Evolutionary conservation across 2,113 vertebrate genomes (phyloP), one percentile per base, ranked within the genome.

Genomic region (Malurus melanocephalus): DNA sequence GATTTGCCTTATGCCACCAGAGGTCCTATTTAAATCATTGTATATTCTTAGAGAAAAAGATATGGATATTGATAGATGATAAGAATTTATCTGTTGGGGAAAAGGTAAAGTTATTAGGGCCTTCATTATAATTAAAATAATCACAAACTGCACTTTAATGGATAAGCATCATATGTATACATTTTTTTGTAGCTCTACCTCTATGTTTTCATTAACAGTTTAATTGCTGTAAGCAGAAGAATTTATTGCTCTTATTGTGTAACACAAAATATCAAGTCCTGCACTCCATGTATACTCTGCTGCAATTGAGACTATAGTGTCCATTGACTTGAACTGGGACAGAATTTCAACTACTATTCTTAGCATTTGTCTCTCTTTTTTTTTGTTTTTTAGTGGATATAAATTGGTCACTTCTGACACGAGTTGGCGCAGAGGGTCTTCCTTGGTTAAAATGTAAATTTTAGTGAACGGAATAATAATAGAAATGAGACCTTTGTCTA

Each of bases 401-500:
- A 85, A 92, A 95, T 95, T 94, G 94, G 94, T 95, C 88, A 91
- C 73, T 95, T 95, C 83, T 95, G 93, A 95, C 88, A 94, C 4
- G 7, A 80, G 83, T 90, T 94, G 81, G 60, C 79, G 88, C 74
- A 59, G 74, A 88, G 61, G 84, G 51, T 93, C 84, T 93, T 92
- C 88, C 66, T 93, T 95, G 93, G 92, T 92, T 92, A 94, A 93
- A 96, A 96, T 80, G 82, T 90, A 95, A 94, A 96, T 94, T 94
- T 85, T 75, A 92, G 88, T 94, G 87, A 92, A 85, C 87, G 83
- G 93, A 96, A 94, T 93, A 95, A 93, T 94, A 95, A 89, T 52
- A 95, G 78, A 94, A 96, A 96, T 93, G 93, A 96, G 91, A 94
- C 92, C 90, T 95, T 95, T 94, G 93, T 95, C 94, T 96, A 94